Conservation (phyloP, 2,113 vertebrate genomes). For the Tylochromis polylepis region DNA sequence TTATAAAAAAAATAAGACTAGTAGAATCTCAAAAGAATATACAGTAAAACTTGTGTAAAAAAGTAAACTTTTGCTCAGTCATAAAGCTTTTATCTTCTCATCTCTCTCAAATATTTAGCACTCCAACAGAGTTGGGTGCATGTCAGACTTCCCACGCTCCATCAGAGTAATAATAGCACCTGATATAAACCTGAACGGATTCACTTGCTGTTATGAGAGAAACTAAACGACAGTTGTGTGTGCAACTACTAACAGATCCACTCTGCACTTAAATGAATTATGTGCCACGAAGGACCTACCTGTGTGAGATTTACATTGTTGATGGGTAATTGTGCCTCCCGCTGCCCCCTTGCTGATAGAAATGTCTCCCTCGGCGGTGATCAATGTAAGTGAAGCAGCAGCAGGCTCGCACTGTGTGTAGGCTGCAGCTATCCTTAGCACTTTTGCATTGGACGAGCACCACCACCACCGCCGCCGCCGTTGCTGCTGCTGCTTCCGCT, state of each 20-base stretch:
- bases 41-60: neutral
- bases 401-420: slow-evolving; percentile 58
- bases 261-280: neutral
- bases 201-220: neutral
- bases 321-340: slow-evolving; percentile 30
- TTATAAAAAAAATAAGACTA: neutral
- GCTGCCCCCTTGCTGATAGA: slow-evolving; percentile 43
- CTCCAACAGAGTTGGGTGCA: neutral
- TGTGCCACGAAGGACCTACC: slow-evolving; percentile 45
- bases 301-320: slow-evolving; percentile 60
- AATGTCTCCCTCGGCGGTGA: slow-evolving; percentile 56
- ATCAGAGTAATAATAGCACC: neutral
- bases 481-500: slow-evolving; percentile 28
- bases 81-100: neutral
- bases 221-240: neutral
- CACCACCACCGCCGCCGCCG: neutral
- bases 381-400: slow-evolving; percentile 42
- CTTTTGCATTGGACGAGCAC: slow-evolving; percentile 51
- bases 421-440: slow-evolving; percentile 62
- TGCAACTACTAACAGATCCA: neutral
- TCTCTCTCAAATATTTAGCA: neutral
- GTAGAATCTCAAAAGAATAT: neutral
- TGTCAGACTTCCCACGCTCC: neutral
- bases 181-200: neutral
- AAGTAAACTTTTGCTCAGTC: neutral